Conservation (phyloP, 2,113 vertebrate genomes). For the Donacobius atricapilla region DNA sequence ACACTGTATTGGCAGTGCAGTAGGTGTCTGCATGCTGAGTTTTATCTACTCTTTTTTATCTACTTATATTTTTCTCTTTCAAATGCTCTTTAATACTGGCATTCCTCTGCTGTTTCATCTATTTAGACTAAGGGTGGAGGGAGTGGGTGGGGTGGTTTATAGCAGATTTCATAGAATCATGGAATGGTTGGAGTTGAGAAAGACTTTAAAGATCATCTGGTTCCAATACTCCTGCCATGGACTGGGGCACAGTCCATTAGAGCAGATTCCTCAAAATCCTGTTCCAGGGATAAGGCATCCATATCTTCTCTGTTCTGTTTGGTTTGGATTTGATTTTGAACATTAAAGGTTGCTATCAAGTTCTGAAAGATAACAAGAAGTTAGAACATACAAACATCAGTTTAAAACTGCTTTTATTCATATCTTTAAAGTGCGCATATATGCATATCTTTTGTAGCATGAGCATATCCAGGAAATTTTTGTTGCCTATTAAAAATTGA, state of each 20-base stretch:
- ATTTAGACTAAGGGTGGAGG: background rate
- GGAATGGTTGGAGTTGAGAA: background rate
- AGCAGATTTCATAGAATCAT: background rate
- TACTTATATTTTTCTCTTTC: background rate
- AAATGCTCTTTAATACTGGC: background rate
- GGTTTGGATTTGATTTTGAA: background rate
- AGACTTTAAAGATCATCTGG: background rate
- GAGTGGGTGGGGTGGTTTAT: rapidly evolving
- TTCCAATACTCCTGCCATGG: background rate
- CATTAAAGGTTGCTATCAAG: background rate
- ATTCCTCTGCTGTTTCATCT: background rate
- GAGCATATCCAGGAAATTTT: background rate
- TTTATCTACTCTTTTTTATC: background rate
- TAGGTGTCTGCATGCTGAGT: background rate
- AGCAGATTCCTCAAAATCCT: background rate
- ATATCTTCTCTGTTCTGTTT: background rate
- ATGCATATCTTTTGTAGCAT: background rate
- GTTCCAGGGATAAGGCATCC: background rate
- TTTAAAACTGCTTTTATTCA: background rate
- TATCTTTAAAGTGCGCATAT: background rate
- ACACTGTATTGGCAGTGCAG: background rate
- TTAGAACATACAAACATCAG: background rate
- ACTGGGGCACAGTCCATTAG: background rate
- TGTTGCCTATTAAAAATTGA: background rate
- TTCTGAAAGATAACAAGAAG: background rate